Base-by-base conservation (phyloP, 2,797 vertebrate genomes). In the Heterohyrax brucei region DNA sequence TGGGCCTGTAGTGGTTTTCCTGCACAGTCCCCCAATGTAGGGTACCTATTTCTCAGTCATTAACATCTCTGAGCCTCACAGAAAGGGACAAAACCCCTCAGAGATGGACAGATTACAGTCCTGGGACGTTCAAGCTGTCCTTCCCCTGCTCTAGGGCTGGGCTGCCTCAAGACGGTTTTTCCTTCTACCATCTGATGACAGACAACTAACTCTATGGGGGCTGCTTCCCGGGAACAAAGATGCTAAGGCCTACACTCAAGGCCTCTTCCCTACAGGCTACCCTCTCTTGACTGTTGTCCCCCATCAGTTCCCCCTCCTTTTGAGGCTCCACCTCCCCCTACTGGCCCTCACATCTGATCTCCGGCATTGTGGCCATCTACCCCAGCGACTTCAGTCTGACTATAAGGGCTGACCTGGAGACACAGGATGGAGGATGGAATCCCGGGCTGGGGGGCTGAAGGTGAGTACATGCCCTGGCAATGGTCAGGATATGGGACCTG, bases 401-500 rank as follows among this genome's bases (percentile, higher is more conserved):
- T 0, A 16, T 16, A 24, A n/a, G 16, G 72, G 44, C 53, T 87
- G 61, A 78, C n/a, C 4, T 62, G 73, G 56, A 66, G 87, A 92
- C n/a, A 73, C 4, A 53, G 79, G 61, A 96, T 87, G 95, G 90
- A 96, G 93, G 94, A 95, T 9, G 0, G 0, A 95, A 85, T 76
- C 46, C 24, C 3, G 53, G 18, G 70, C 53, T 53, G 28, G 83
- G 87, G 72, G 62, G 84, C 81, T 96, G 88, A 97, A 95, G 53
- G 44, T 94, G 95, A 96, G 95, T 95, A 94, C 75, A 77, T 93
- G 93, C 81, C 91, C 96, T 91, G 96, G 96, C 92, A 96, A 13
- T 21, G 94, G 96, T 96, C 94, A 97, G 97, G 96, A 97, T 87
- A 84, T n/a, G 4, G 80, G 61, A 75, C 61, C 66, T 26, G 93